Percentiles rank a stretch among this genome's conserved stretches.
phyloP scores from a whole-genome alignment of 2,888 invertebrate genomes.

The Schizotus pectinicornis region DNA sequence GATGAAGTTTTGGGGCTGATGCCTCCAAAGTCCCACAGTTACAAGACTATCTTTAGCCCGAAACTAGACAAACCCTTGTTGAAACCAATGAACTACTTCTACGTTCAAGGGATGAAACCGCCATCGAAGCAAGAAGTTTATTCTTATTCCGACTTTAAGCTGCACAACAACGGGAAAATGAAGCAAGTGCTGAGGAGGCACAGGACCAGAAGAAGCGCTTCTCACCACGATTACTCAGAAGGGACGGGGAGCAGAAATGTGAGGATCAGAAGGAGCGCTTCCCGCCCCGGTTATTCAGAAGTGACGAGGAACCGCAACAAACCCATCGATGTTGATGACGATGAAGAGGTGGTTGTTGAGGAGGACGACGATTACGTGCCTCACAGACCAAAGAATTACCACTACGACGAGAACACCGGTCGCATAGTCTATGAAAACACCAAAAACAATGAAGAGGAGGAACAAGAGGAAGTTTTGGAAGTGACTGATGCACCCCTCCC shows the following conservation, averaged over 20 bases:
- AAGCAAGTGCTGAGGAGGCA: neutral
- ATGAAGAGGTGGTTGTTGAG: constrained; percentile 36
- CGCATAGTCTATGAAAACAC: constrained; percentile 52
- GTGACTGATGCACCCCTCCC: constrained; percentile 35
- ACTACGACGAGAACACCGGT: constrained; percentile 54
- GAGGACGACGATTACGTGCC: constrained; percentile 55
- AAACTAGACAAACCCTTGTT: constrained; percentile 24
- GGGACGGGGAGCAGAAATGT: constrained; percentile 13
- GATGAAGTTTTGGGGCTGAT: constrained; percentile 42
- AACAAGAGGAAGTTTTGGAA: constrained; percentile 42
- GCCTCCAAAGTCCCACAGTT: constrained; percentile 43
- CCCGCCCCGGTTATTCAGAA: constrained; percentile 45
- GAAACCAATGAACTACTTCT: constrained; percentile 45
- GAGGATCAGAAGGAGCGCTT: constrained; percentile 42
- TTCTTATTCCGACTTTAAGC: constrained; percentile 45
- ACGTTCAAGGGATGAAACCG: constrained; percentile 54
- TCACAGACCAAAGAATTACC: constrained; percentile 52
- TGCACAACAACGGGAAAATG: constrained; percentile 22
- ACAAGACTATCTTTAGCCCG: constrained; percentile 43
- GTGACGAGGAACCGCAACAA: constrained; percentile 43
- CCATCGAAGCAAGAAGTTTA: constrained; percentile 46
- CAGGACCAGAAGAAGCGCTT: neutral
- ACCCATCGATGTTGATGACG: constrained; percentile 35
- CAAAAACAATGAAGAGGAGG: constrained; percentile 29
- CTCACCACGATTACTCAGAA: neutral